These are phyloP conservation scores for Zosterops lateralis DNA, from an alignment of 2,113 vertebrate genomes.

Conservation along the genomic window DNA sequence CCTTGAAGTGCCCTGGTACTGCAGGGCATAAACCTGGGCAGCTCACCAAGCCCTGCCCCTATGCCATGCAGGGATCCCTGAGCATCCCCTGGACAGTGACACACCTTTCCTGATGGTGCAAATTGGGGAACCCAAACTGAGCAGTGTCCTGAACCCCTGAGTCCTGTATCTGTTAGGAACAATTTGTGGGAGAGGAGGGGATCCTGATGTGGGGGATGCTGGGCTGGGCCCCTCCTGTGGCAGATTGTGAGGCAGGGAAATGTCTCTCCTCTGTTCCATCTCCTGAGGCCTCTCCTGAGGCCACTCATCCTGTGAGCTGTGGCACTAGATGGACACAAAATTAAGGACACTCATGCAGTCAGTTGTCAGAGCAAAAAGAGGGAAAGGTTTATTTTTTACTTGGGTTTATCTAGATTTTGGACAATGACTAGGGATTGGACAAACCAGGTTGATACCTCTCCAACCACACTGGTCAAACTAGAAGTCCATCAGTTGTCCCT, in stretches of 20 bases:
- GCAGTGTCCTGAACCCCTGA: background rate
- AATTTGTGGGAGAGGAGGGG: background rate
- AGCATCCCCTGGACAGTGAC: background rate
- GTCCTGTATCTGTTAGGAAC: background rate
- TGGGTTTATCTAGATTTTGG: too few species aligned
- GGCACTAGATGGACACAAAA: too few species aligned
- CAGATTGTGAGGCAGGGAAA: background rate
- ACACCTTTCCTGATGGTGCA: background rate
- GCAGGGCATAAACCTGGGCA: fast-evolving
- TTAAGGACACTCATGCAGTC: too few species aligned
- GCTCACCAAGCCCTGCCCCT: background rate
- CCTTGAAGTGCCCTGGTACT: background rate
- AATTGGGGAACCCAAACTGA: background rate
- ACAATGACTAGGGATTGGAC: too few species aligned
- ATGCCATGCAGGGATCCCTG: background rate
- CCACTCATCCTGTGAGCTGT: background rate
- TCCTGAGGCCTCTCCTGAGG: background rate
- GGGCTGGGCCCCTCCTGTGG: background rate
- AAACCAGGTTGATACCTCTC: too few species aligned
- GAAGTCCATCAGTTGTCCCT: too few species aligned
- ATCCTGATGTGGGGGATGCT: background rate
- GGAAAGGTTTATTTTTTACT: too few species aligned
- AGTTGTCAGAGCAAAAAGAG: too few species aligned
- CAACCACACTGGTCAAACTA: too few species aligned
- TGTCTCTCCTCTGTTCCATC: fast-evolving